Base-by-base conservation (phyloP, 2,888 invertebrate species). In the Eupithecia tripunctaria region DNA sequence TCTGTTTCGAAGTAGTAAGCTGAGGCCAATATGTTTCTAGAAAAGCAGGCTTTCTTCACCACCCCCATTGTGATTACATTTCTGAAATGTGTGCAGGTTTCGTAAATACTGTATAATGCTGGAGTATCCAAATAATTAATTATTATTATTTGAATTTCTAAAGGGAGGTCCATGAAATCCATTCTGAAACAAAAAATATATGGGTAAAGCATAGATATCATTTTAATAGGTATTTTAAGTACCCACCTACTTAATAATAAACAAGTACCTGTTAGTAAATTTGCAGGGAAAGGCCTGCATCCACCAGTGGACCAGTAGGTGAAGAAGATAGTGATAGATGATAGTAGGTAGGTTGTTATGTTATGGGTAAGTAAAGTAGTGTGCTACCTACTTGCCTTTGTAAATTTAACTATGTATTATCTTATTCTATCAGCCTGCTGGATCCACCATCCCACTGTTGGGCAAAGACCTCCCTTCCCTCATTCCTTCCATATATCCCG, bases 111-210 rank as follows among this genome's bases (percentile, higher is more conserved):
- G 41, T 77, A 74, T 60, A 85, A 63, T n/a, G 90, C 84, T 71
- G 77, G 80, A 10, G 85, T 72, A 80, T 92, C 90, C 77, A 93
- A 79, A 66, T 84, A 71, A 76, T 82, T 86, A 14, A 89, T 76
- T 27, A 93, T 90, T 27, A 90, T 85, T 29, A 91, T 83, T n/a
- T 92, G 78, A 36, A 93, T 81, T 82, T 93, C 93, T 79, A 88
- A 87, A 8, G 92, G 92, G n/a, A 92, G 82, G 32, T 85, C 80
- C 36, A 71, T 73, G 15, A 88, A 71, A 47, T 63, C 73, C 82
- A 85, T 84, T 69, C 72, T 83, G 67, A 69, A 84, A 82, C 71
- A 69, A 80, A 67, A 18, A 59, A 15, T 66, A 29, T 29, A 70
- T 68, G 47, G 47, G 47, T 47, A 8, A n/a, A 8, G n/a, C 47